These are phyloP conservation scores for Agapostemon virescens DNA, from an alignment of 2,888 invertebrate genomes.

Conservation along the genomic window DNA sequence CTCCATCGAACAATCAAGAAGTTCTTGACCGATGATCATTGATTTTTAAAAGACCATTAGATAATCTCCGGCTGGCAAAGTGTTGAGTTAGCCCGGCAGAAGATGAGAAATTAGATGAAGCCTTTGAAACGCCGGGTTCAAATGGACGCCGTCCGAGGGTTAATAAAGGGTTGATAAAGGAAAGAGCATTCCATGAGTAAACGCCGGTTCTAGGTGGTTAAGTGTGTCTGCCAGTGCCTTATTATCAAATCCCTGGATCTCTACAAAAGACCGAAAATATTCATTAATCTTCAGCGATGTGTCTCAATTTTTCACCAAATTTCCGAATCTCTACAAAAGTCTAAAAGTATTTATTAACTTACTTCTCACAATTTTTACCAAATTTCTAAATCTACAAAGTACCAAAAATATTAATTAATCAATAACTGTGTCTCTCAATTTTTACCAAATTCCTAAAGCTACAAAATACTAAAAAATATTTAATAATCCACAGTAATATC, in stretches of 20 bases:
- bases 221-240: background rate
- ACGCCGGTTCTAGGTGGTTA: background rate
- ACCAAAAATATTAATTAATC: background rate
- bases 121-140: constrained; percentile 7
- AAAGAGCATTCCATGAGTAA: constrained; percentile 5
- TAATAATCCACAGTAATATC: background rate
- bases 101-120: constrained; percentile 7
- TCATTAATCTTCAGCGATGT: background rate
- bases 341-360: too few relatives aligned
- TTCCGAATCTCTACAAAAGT: too few relatives aligned
- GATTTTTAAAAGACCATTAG: constrained; percentile 4
- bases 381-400: too few relatives aligned
- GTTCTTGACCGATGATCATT: background rate
- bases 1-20: background rate
- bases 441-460: too few relatives aligned
- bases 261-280: background rate
- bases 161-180: constrained; percentile 10
- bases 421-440: background rate
- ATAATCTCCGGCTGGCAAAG: background rate
- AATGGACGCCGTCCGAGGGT: constrained; percentile 8
- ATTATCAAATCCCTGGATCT: background rate
- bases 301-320: background rate
- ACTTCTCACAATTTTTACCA: too few relatives aligned
- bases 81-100: background rate
- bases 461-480: background rate